Percentiles rank a stretch among this genome's conserved stretches.
Evolutionary conservation across 2,888 invertebrate genomes (phyloP).

Genomic region (Physocephala rufipes): DNA sequence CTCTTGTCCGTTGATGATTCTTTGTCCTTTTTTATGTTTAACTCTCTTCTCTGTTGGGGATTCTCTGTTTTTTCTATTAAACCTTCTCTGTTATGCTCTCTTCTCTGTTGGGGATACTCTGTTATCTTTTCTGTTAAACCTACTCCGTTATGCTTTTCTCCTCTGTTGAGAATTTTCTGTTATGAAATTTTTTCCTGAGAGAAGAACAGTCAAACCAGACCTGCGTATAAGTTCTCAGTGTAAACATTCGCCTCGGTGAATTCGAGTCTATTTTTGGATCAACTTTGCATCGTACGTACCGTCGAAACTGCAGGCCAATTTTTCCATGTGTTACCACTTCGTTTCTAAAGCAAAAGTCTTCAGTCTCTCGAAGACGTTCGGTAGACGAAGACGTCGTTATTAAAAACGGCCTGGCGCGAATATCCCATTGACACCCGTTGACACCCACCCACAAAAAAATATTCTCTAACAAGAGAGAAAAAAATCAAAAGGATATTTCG

Average conservation of each 20-base stretch:
- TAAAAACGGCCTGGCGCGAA: constrained; percentile 12
- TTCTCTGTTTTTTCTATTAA: too few relatives aligned
- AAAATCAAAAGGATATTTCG: too few relatives aligned
- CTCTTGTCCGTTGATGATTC: too few relatives aligned
- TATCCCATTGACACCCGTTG: background rate
- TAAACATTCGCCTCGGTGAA: constrained; percentile 7
- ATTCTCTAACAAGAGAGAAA: background rate
- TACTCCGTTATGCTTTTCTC: too few relatives aligned
- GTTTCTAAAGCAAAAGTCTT: constrained; percentile 18
- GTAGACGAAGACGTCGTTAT: constrained; percentile 32
- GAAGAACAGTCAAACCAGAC: background rate
- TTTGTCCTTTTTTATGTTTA: too few relatives aligned
- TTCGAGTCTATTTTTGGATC: constrained; percentile 23
- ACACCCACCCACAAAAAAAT: background rate
- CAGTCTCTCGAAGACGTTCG: constrained; percentile 37
- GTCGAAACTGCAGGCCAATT: constrained; percentile 20
- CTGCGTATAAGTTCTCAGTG: background rate
- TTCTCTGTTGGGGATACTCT: too few relatives aligned
- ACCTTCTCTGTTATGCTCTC: too few relatives aligned
- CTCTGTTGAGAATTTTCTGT: too few relatives aligned
- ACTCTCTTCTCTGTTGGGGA: too few relatives aligned
- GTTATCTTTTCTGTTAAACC: too few relatives aligned
- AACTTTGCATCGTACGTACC: background rate
- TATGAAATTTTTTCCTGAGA: background rate
- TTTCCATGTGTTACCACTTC: constrained; percentile 34